These are phyloP conservation scores for Lagodon rhomboides DNA, from an alignment of 2,797 vertebrate species.

Conservation along the genomic window DNA sequence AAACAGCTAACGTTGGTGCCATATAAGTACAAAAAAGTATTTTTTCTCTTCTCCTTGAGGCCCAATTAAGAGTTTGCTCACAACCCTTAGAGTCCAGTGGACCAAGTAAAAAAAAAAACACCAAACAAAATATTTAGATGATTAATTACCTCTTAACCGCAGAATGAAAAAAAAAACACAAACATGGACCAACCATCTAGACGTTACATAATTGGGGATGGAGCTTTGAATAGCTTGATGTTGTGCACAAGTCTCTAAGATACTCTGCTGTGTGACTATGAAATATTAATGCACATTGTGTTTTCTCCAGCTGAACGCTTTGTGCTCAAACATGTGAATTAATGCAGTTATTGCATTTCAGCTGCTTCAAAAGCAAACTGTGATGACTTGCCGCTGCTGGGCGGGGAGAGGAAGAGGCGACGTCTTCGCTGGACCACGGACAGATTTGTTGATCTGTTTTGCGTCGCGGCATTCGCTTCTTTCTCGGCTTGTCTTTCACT, in stretches of 20 bases:
- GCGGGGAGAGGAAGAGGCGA: slow-evolving; percentile 11
- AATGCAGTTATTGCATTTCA: slow-evolving; percentile 48
- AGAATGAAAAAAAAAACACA: slow-evolving; percentile 42
- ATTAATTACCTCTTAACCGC: slow-evolving; percentile 70
- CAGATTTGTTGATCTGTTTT: slow-evolving; percentile 13
- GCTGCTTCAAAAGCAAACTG: slow-evolving; percentile 42
- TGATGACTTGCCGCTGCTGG: slow-evolving; percentile 44
- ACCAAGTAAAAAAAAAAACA: slow-evolving; percentile 19
- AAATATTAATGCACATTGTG: slow-evolving; percentile 68
- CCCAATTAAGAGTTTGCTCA: slow-evolving; percentile 65
- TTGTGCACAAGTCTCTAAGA: slow-evolving; percentile 28
- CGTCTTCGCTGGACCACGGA: slow-evolving; percentile 16
- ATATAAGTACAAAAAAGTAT: slow-evolving; percentile 7
- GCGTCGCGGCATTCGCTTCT: slow-evolving; percentile 1
- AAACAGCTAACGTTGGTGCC: slow-evolving; percentile 38
- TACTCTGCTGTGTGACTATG: slow-evolving; percentile 46
- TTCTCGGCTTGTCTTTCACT: slow-evolving; percentile 24
- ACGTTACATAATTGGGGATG: slow-evolving; percentile 52
- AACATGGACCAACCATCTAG: slow-evolving; percentile 17
- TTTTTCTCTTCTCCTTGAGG: slow-evolving; percentile 57
- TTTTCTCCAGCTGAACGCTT: slow-evolving; percentile 55
- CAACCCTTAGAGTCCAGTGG: slow-evolving; percentile 56
- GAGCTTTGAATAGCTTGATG: slow-evolving; percentile 33
- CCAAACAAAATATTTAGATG: slow-evolving; percentile 56
- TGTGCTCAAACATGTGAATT: slow-evolving; percentile 62